Base-by-base conservation (phyloP, 2,113 vertebrate species). In the Gobius niger region DNA sequence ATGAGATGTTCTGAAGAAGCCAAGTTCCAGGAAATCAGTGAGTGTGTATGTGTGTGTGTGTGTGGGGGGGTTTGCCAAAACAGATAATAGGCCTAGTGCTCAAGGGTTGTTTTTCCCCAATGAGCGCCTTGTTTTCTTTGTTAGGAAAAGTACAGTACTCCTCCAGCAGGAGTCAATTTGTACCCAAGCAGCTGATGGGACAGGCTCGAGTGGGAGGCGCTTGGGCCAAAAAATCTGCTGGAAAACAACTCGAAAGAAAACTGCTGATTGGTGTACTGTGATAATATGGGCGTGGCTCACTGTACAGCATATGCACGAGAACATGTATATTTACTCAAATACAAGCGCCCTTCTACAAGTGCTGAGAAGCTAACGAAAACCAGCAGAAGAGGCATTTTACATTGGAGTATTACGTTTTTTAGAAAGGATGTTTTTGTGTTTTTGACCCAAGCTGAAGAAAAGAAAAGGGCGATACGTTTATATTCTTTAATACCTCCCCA, bases 281-380 rank as follows among this genome's bases (percentile, higher is more conserved):
- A 46, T 9, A 8, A 68, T 18, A 40, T 61, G 72, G 89, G 86
- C 75, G 89, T 85, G 0, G 67, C 81, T 59, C n/a, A 75, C 24
- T 65, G 77, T 76, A 73, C 47, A 67, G 51, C 50, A 63, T 71
- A 70, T 73, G 69, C 70, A 70, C 51, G 44, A 51, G 67, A 70
- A 10, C 47, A 47, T 78, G 73, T 76, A 76, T 77, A 86, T 86
- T 49, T 82, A 75, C 57, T 73, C 69, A 41, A 76, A 80, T 67
- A 1, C 56, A 67, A 47, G 41, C 24, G 57, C 57, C 24, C 8
- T 7, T 2, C 7, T 14, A 1, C 18, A 41, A 59, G 60, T 76
- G 34, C n/a, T 42, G 9, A 7, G 63, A 51, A 9, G 13, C 19
- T 11, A 7, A 6, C 10, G 7, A 1, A 9, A 52, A 52, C 53